Evolutionary conservation across 2,797 vertebrate genomes (phyloP).

Genomic region (Acanthurus tractus): DNA sequence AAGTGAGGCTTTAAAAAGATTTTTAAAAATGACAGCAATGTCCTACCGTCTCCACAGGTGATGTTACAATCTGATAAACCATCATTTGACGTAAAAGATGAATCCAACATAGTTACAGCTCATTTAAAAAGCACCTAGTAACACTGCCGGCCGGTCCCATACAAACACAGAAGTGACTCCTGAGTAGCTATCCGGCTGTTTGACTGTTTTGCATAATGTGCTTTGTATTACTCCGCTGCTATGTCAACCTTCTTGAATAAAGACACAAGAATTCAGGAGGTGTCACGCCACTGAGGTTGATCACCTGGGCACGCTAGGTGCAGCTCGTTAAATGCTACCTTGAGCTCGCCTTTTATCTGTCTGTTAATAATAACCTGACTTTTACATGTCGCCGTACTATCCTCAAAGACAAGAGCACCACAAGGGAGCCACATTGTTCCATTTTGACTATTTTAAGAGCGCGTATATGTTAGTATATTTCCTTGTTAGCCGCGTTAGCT

Average conservation of each 20-base stretch:
- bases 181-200: neutral
- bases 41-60: conserved; percentile 67
- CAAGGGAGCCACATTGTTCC: accelerated
- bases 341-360: neutral
- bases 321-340: conserved; percentile 11
- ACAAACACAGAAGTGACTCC: neutral
- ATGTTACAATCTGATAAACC: conserved; percentile 53
- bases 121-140: neutral
- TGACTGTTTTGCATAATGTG: conserved; percentile 1
- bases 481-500: conserved; percentile 59
- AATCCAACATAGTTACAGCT: conserved; percentile 42
- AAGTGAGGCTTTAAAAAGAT: neutral
- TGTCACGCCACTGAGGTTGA: neutral
- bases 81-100: neutral
- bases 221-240: conserved; percentile 15
- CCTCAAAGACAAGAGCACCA: accelerated
- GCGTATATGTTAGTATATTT: accelerated
- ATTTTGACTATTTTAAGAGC: neutral
- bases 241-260: conserved; percentile 27
- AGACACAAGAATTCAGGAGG: conserved; percentile 60
- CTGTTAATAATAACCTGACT: neutral
- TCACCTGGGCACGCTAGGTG: conserved; percentile 36
- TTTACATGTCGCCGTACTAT: no score
- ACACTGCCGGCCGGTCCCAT: neutral
- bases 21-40: neutral